phyloP scores from a whole-genome alignment of 2,797 vertebrate genomes.

The Paguma larvata region DNA sequence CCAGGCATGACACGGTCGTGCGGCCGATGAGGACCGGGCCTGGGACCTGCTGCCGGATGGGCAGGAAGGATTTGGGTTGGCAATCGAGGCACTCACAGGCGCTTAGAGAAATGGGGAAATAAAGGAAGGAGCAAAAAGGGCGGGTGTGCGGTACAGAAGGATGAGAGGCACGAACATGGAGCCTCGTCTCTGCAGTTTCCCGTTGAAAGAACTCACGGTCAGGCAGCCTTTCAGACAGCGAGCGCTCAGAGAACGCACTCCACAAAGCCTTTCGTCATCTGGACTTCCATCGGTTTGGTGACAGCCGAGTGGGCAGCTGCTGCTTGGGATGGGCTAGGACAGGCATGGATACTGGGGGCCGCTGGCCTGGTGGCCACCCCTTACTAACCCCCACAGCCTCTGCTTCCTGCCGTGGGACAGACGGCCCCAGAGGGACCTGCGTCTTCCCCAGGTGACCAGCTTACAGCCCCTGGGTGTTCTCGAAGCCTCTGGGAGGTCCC shows the following conservation, averaged over 20 bases:
- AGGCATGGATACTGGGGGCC: rapidly evolving
- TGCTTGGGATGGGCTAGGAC: rapidly evolving
- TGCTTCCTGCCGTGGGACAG: background rate
- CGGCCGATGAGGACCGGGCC: rapidly evolving
- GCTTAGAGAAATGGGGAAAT: background rate
- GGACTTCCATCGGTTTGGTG: rapidly evolving
- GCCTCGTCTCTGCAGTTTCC: background rate
- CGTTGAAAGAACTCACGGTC: rapidly evolving
- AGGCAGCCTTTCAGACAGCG: background rate
- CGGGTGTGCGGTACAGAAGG: rapidly evolving
- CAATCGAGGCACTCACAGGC: rapidly evolving
- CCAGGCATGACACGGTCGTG: rapidly evolving
- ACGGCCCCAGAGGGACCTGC: background rate
- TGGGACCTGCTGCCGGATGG: rapidly evolving
- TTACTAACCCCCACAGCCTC: rapidly evolving
- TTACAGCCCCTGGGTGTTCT: background rate
- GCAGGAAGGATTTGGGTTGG: background rate
- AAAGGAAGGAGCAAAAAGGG: no score
- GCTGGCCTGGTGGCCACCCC: rapidly evolving
- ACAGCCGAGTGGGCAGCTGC: background rate
- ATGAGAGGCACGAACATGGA: rapidly evolving
- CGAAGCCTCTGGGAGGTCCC: rapidly evolving
- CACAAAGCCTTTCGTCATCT: rapidly evolving
- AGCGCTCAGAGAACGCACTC: rapidly evolving
- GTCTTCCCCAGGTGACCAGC: background rate